Base-by-base conservation (phyloP, 1,140 invertebrate species). In the Wiebesia pumilae region DNA sequence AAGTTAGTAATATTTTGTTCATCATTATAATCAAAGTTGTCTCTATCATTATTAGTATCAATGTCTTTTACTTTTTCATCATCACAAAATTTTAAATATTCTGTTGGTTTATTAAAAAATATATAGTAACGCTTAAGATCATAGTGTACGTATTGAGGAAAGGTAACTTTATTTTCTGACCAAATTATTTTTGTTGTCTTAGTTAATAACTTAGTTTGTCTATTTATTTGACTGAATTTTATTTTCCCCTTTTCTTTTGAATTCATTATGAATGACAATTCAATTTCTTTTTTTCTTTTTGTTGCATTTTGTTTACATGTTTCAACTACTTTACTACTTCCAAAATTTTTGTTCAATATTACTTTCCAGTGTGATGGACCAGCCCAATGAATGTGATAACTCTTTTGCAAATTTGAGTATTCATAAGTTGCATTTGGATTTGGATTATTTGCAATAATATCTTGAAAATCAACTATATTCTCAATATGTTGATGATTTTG, bases 361-460 rank as follows among this genome's bases (percentile, higher is more conserved):
- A 96, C 93, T 89, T 96, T 96, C 97, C 97, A 97, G 90, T 97
- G 96, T 58, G 94, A 92, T 43, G 97, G 97, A 1, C 97, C 97
- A 62, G 96, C 96, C 97, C 97, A 97, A 65, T 96, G 95, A 84
- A 94, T 93, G 67, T 96, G 90, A 40, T 95, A 92, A 84, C 92
- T 93, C 81, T 95, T 94, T 81, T 94, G 93, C 80, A 96, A 93
- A 92, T 96, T 97, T 0, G 96, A 96, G 92, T 97, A 97, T 90
- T 97, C 97, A n/a, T 89, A 89, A 35, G 69, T 87, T 80, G 89
- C 82, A 43, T 86, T 65, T 12, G 73, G 80, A 14, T 71, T 33
- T 21, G 87, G 90, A 1, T 93, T 94, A 33, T 88, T 87, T 19
- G 88, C 81, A 24, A 93, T 89, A 21, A 93, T 88, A 58, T 92